Conservation (phyloP, 2,888 invertebrate species). For the Campaea margaritaria region DNA sequence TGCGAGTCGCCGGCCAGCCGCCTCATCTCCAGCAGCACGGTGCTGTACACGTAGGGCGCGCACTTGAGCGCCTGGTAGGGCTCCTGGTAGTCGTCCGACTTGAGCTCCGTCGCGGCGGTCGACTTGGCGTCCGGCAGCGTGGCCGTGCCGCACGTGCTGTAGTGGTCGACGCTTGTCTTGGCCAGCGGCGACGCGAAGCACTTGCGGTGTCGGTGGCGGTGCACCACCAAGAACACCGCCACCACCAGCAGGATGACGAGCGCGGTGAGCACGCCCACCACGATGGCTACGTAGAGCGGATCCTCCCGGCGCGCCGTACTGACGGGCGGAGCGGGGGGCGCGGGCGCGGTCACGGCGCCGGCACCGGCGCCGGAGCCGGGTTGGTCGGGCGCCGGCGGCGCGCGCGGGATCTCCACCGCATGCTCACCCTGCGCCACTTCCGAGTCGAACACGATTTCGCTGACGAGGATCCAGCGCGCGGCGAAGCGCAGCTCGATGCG, state of each 20-base stretch:
- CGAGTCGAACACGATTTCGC: slow-evolving; percentile 95
- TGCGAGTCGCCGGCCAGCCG: slow-evolving; percentile 79
- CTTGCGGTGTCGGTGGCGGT: slow-evolving; percentile 89
- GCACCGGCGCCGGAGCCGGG: neutral
- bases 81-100: slow-evolving; percentile 91
- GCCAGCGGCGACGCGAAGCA: slow-evolving; percentile 90
- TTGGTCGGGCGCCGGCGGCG: slow-evolving; percentile 5
- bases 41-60: slow-evolving; percentile 91
- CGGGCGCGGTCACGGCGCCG: too few relatives aligned
- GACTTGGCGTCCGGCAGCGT: slow-evolving; percentile 83
- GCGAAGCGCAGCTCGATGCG: slow-evolving; percentile 92
- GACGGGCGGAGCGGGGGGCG: slow-evolving; percentile 80
- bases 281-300: slow-evolving; percentile 90
- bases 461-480: slow-evolving; percentile 94
- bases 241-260: slow-evolving; percentile 90
- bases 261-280: slow-evolving; percentile 90
- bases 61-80: slow-evolving; percentile 91
- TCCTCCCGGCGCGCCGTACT: slow-evolving; percentile 89
- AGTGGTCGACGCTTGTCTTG: slow-evolving; percentile 28
- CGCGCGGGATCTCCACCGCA: slow-evolving; percentile 47
- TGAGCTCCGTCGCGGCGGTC: slow-evolving; percentile 85
- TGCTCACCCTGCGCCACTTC: slow-evolving; percentile 90
- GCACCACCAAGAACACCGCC: slow-evolving; percentile 89
- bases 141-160: slow-evolving; percentile 78
- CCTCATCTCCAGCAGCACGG: slow-evolving; percentile 91